Base-by-base conservation (phyloP, 1,140 invertebrate genomes). In the Acromyrmex charruanus region DNA sequence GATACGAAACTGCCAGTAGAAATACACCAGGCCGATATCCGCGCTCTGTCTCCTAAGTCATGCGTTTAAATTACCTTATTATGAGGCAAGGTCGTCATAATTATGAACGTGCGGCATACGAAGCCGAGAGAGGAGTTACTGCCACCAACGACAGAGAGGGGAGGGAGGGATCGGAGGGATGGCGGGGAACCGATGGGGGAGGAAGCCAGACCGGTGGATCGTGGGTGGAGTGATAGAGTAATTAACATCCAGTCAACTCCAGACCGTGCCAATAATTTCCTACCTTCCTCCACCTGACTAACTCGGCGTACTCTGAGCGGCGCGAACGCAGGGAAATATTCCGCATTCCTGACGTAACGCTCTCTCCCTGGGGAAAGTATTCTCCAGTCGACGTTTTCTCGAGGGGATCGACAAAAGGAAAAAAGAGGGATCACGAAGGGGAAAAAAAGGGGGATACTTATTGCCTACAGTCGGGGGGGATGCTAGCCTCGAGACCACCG, bases 11-110 rank as follows among this genome's bases (percentile, higher is more conserved):
- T 88, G n/a, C 61, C 28, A 59, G 61, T 61, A 84, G 77, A 88
- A 81, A 81, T 28, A 53, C 35, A 75, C 25, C 80, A 80, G 71
- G 77, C 77, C 88, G 84, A 91, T 90, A 91, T 88, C 65, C 87
- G 61, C 25, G 81, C 66, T 59, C 61, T 87, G 87, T 72, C 82
- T 90, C 82, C 86, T 92, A 93, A 93, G 91, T 93, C 91, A 93
- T 93, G 92, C 92, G 92, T 93, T 93, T 93, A 93, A 93, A 93
- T 93, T 89, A 93, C 92, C 92, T 93, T 92, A 93, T 93, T 93
- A 93, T 88, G 90, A 90, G 87, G 58, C 63, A 80, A 31, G 87
- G 72, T 87, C 91, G 91, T 92, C 91, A 90, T 92, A 92, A 93
- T 93, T 93, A 92, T 88, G 63, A 77, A 77, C 61, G 77, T n/a